Evolutionary conservation across 2,113 vertebrate genomes (phyloP).

Genomic region (Paradisaea rubra): DNA sequence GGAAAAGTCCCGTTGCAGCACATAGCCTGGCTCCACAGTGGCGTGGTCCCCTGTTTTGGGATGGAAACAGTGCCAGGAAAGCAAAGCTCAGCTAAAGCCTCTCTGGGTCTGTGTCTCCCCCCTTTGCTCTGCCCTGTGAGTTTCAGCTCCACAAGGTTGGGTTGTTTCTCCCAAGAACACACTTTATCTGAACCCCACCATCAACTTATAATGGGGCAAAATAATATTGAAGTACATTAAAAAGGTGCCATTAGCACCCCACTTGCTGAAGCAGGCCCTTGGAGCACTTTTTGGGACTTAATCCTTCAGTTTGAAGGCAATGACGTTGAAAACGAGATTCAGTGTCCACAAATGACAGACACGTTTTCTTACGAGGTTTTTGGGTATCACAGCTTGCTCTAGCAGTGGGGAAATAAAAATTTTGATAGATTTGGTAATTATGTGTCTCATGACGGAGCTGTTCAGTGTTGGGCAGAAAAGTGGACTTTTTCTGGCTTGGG

Average conservation of each 20-base stretch:
- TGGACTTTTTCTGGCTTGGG: not conserved
- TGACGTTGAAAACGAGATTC: not conserved
- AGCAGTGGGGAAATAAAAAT: not conserved
- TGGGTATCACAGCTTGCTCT: not conserved
- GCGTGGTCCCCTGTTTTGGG: not conserved
- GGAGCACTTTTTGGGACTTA: not conserved
- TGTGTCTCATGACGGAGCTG: not conserved
- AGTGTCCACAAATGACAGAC: rapidly evolving
- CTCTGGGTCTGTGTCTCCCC: not conserved
- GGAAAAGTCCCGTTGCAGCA: not conserved
- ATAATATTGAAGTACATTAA: not conserved
- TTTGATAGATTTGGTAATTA: not conserved
- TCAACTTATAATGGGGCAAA: not conserved
- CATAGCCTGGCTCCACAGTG: not conserved
- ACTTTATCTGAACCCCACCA: not conserved
- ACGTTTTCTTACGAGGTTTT: not conserved
- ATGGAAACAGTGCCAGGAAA: not conserved
- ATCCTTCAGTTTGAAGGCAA: not conserved
- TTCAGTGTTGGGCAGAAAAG: not conserved
- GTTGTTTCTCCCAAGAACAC: not conserved
- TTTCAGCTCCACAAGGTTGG: not conserved
- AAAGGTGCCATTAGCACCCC: rapidly evolving
- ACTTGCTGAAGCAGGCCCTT: not conserved
- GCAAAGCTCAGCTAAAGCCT: not conserved
- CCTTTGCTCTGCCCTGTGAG: not conserved